phyloP scores from a whole-genome alignment of 2,113 vertebrate genomes.

The Pelobates fuscus region DNA sequence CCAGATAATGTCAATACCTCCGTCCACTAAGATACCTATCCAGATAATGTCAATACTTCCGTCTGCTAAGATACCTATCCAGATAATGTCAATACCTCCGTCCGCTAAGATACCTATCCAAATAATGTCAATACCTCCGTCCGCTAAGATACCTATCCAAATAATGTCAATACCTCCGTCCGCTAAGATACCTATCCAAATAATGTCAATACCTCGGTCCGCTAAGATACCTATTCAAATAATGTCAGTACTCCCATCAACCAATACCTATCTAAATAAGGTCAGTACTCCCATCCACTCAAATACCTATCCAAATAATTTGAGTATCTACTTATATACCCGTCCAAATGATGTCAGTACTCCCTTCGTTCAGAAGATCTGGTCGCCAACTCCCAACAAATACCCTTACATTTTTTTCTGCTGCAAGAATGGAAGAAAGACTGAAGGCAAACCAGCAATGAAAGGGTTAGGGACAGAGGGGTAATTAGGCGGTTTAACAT shows the following conservation, averaged over 20 bases:
- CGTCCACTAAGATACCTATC: too few relatives aligned
- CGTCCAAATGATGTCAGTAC: too few relatives aligned
- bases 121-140: neutral
- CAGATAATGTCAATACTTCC: neutral
- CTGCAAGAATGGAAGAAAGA: neutral
- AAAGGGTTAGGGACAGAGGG: conserved; percentile 17
- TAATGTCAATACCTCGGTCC: neutral
- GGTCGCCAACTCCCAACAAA: neutral
- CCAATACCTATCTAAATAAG: too few relatives aligned
- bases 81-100: neutral
- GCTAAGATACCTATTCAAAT: too few relatives aligned
- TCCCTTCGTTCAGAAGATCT: neutral
- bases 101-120: neutral
- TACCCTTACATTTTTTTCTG: neutral
- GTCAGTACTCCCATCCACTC: too few relatives aligned
- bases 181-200: too few relatives aligned
- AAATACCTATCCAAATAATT: too few relatives aligned
- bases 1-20: too few relatives aligned
- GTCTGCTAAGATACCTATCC: neutral
- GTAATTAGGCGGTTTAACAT: conserved; percentile 12
- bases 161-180: neutral
- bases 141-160: neutral
- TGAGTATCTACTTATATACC: too few relatives aligned
- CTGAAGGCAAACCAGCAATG: conserved; percentile 10
- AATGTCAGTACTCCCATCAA: too few relatives aligned